Evolutionary conservation across 2,888 invertebrate species (phyloP), one percentile per base, ranked within the genome.

Genomic region (Listrodromus nycthemerus): DNA sequence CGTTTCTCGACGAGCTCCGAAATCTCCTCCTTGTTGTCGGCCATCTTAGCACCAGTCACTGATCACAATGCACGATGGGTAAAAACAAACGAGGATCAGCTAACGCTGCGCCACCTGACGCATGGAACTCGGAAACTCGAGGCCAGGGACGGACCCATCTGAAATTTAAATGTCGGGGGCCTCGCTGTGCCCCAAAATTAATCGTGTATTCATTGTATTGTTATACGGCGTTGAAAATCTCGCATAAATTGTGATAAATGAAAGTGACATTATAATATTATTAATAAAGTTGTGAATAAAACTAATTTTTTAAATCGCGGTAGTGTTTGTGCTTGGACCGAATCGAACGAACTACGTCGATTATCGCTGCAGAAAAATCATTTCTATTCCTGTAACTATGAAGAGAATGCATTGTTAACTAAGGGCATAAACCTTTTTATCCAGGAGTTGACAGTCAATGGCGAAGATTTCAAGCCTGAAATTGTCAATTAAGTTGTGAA

Each of bases 11-110:
- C 92, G 91, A 91, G 91, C 91, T 92, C 92, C 91, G 90, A 91
- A 91, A 92, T 92, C 91, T 92, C 92, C 92, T 93, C 93, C 93
- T 93, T 93, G 91, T 91, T 92, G 93, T 93, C 93, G 89, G 93
- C 93, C 93, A 93, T 93, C 93, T 93, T 93, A 93, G 93, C 93
- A 92, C 92, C 92, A 93, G 92, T 92, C 92, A 92, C 92, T 92
- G 89, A 85, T 89, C 90, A 91, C 92, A 92, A 92, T 92, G 92
- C 92, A 92, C 91, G 89, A 90, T 90, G 92, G 92, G 92, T 92
- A 92, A 92, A 92, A 92, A 92, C 92, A 92, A 92, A 90, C 90
- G 90, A 90, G 74, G 78, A 80, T 70, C 58, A 61, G 78, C 80
- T 69, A 71, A 80, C 63, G 55, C 71, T 70, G 86, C 83, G 85